Conservation (phyloP, 2,888 invertebrate genomes). For the Labia minor region DNA sequence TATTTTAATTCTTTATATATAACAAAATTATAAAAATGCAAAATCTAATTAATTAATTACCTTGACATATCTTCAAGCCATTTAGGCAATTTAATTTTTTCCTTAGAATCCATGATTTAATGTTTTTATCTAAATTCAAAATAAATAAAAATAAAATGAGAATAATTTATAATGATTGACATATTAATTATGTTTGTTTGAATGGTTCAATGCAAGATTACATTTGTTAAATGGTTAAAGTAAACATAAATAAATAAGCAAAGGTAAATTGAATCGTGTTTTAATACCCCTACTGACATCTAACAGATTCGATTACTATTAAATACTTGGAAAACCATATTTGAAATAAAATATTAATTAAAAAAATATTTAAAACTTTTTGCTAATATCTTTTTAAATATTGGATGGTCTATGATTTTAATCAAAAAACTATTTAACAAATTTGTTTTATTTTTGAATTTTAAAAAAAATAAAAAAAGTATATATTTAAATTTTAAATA, state of each 20-base stretch:
- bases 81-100: conserved; percentile 22
- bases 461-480: too few species aligned
- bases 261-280: not conserved
- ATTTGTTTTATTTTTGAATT: too few species aligned
- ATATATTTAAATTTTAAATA: too few species aligned
- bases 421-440: too few species aligned
- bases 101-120: not conserved
- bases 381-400: too few species aligned
- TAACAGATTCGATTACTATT: too few species aligned
- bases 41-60: not conserved
- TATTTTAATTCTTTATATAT: not conserved
- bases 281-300: too few species aligned
- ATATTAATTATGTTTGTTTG: not conserved
- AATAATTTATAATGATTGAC: not conserved
- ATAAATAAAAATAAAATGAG: not conserved
- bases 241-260: not conserved
- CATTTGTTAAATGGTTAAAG: not conserved
- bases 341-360: too few species aligned
- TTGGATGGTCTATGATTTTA: too few species aligned
- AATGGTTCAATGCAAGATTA: too few species aligned
- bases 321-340: too few species aligned
- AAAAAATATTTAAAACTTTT: too few species aligned
- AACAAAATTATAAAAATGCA: not conserved
- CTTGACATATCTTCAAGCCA: conserved; percentile 24
- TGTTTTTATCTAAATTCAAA: not conserved